Evolutionary conservation across 2,888 invertebrate genomes (phyloP).

Genomic region (Hipparchia semele): DNA sequence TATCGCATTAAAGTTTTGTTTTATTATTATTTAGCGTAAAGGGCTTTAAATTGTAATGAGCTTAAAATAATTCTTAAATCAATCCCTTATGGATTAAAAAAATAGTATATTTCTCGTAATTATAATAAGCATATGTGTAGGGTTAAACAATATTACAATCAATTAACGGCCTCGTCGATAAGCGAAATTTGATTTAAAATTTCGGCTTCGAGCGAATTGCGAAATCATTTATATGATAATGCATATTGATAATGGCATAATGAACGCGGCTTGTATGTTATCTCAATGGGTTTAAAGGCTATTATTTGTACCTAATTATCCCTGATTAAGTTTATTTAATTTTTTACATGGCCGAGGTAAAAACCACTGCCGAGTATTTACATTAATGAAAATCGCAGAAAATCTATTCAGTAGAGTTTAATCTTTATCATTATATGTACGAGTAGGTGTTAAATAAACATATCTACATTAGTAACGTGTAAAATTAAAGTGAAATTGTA

Average conservation of each 20-base stretch:
- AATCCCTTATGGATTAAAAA: no score
- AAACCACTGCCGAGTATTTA: no score
- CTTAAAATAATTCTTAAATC: background rate
- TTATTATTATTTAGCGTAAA: background rate
- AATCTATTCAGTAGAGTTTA: no score
- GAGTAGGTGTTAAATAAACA: no score
- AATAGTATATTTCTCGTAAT: background rate
- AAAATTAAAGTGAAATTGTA: no score
- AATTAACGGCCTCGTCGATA: constrained; percentile 24
- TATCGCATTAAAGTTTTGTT: no score
- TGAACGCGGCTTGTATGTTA: constrained; percentile 25
- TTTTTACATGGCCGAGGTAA: background rate
- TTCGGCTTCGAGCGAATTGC: constrained; percentile 19
- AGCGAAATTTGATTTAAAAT: constrained; percentile 27
- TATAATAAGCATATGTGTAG: constrained; percentile 14
- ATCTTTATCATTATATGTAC: no score
- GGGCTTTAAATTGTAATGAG: background rate
- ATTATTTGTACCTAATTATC: constrained; percentile 1
- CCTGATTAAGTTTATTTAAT: background rate
- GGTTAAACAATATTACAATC: constrained; percentile 21
- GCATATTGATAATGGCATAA: constrained; percentile 32
- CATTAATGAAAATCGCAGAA: no score
- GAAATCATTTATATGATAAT: constrained; percentile 34
- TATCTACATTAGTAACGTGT: no score
- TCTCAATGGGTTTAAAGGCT: constrained; percentile 27